Percentiles rank a stretch among this genome's conserved stretches.
These are phyloP conservation scores for Flexamia atlantica DNA, from an alignment of 2,888 invertebrate species.

Conservation along the genomic window DNA sequence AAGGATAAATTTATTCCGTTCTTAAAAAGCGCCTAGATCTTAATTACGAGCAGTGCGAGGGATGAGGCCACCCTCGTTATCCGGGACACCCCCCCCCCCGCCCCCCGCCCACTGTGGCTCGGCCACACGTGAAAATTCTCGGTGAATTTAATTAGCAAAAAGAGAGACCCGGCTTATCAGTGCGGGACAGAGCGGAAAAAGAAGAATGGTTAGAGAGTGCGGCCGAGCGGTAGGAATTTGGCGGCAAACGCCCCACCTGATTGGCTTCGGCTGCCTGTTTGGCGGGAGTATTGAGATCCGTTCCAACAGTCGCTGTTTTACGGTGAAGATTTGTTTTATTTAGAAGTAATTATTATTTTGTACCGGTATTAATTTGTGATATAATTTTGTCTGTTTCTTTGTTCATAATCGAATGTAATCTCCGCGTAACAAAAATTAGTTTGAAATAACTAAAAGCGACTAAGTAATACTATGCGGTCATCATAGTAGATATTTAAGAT, in stretches of 20 bases:
- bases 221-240: slow-evolving; percentile 28
- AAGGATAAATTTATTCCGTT: neutral
- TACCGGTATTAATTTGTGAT: too few species aligned
- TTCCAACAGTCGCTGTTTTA: neutral
- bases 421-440: too few species aligned
- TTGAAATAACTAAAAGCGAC: too few species aligned
- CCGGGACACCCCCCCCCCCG: neutral
- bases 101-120: neutral
- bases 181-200: slow-evolving; percentile 43
- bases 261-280: slow-evolving; percentile 15
- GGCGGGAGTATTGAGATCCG: neutral
- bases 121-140: slow-evolving; percentile 51
- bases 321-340: neutral
- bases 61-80: slow-evolving; percentile 45
- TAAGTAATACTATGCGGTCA: too few species aligned
- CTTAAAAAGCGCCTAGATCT: slow-evolving; percentile 34
- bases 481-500: too few species aligned
- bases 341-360: too few species aligned
- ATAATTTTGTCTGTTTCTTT: too few species aligned
- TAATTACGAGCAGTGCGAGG: neutral
- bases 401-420: too few species aligned
- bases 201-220: slow-evolving; percentile 42
- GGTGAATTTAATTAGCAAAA: slow-evolving; percentile 55
- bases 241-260: slow-evolving; percentile 18
- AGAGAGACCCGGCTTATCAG: slow-evolving; percentile 50